These are phyloP conservation scores for Lasius platythorax DNA, from an alignment of 2,888 invertebrate genomes.

Conservation along the genomic window DNA sequence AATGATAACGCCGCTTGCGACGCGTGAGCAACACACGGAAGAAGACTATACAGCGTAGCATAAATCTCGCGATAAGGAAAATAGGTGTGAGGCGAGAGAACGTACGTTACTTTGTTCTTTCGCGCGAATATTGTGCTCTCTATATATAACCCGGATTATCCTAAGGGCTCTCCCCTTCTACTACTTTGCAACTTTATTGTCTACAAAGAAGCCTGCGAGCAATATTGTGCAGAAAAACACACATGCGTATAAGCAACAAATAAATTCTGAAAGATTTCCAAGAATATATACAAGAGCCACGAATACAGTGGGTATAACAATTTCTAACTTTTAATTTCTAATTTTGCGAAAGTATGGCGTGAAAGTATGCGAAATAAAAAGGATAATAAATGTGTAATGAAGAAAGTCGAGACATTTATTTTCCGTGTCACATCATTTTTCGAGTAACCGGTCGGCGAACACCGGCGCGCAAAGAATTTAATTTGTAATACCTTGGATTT, in stretches of 20 bases:
- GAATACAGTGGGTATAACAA: background rate
- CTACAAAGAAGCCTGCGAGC: conserved; percentile 3
- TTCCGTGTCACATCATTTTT: background rate
- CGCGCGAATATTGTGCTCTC: conserved; percentile 19
- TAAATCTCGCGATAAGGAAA: conserved; percentile 34
- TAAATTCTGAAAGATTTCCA: background rate
- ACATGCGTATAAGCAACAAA: background rate
- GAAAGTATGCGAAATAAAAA: background rate
- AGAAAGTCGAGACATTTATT: background rate
- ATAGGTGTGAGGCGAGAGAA: conserved; percentile 31
- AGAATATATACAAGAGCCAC: background rate
- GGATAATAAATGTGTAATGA: background rate
- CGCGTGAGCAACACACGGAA: background rate
- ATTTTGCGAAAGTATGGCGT: background rate
- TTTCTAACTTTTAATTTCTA: background rate
- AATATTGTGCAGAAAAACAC: conserved; percentile 3
- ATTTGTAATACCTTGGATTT: background rate
- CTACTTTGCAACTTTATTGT: conserved; percentile 7
- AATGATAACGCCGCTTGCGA: conserved; percentile 27
- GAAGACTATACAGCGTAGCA: background rate
- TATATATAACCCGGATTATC: conserved; percentile 34
- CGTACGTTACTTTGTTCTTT: conserved; percentile 35
- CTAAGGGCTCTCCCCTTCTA: background rate
- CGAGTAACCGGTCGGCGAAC: background rate
- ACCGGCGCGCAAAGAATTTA: background rate